These are phyloP conservation scores for Gavia stellata DNA, from an alignment of 2,113 vertebrate genomes.

Conservation along the genomic window DNA sequence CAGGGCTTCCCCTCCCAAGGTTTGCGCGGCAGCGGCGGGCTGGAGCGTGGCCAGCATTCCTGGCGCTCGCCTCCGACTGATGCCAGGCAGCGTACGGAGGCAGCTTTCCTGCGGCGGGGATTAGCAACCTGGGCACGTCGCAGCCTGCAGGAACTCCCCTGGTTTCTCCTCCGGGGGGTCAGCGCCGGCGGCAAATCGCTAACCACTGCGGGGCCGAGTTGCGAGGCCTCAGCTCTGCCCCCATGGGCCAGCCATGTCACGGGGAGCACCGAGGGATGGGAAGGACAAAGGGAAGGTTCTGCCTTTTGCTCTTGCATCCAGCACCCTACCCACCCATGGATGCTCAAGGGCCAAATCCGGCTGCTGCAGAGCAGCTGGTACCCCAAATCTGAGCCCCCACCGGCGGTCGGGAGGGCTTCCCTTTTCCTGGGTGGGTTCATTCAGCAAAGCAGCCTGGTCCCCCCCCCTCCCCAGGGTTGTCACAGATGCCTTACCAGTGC, in stretches of 20 bases:
- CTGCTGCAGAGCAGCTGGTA: neutral
- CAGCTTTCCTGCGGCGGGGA: slow-evolving; percentile 13
- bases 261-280: neutral
- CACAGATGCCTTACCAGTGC: neutral
- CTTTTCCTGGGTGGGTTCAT: neutral
- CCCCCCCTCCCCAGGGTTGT: neutral
- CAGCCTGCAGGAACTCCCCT: slow-evolving; percentile 29
- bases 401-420: neutral
- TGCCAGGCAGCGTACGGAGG: neutral
- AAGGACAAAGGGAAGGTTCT: neutral
- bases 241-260: fast-evolving
- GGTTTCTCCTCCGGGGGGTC: neutral
- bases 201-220: fast-evolving
- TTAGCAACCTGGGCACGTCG: slow-evolving; percentile 40
- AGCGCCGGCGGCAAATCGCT: neutral
- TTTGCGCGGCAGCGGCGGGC: neutral
- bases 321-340: neutral
- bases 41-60: neutral
- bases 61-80: neutral
- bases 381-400: neutral
- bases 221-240: neutral
- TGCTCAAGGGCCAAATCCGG: neutral
- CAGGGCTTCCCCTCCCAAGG: neutral
- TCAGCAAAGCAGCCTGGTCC: neutral
- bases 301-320: neutral